Conservation (phyloP, 2,113 vertebrate genomes). For the Uropsilus gracilis region DNA sequence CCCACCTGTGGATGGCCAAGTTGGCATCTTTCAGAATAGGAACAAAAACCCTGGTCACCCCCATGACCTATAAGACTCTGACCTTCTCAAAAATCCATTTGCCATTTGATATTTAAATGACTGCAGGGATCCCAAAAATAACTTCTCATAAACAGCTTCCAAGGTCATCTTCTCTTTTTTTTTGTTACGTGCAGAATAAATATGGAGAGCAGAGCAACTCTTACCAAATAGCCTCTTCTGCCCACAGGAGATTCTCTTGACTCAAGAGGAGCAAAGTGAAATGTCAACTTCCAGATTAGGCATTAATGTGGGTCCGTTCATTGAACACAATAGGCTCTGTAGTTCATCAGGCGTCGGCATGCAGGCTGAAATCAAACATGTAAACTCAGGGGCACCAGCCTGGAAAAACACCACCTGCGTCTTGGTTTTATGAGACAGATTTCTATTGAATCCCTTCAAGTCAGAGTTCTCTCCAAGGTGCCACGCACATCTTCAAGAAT, state of each 20-base stretch:
- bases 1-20: background rate
- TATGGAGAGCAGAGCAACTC: background rate
- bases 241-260: background rate
- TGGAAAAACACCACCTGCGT: conserved; percentile 43
- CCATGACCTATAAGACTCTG: background rate
- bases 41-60: background rate
- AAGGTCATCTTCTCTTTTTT: background rate
- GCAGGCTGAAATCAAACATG: background rate
- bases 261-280: background rate
- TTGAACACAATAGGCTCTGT: background rate
- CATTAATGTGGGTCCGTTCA: background rate
- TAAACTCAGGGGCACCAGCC: background rate
- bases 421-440: background rate
- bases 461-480: background rate
- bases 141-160: background rate
- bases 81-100: background rate
- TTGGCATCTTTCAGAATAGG: background rate
- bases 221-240: background rate
- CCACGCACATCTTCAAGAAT: background rate
- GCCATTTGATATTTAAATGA: background rate
- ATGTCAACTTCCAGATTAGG: background rate
- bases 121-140: background rate
- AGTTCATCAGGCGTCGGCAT: background rate
- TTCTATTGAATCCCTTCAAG: background rate
- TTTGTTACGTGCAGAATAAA: background rate